Conservation (phyloP, 2,888 invertebrate genomes). For the Tetranychus piercei region DNA sequence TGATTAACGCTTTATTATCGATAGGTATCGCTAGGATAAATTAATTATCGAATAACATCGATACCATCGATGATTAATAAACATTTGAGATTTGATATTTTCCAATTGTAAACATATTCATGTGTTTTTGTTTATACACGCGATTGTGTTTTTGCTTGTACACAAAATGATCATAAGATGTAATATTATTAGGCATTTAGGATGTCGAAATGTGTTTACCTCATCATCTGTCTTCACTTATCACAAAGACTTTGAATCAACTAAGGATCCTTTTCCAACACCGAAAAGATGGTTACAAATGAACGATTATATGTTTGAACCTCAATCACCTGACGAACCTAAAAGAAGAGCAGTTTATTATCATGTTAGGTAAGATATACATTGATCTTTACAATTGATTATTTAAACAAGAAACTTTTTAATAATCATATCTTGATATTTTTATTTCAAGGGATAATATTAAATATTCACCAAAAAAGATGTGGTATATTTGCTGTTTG, state of each 20-base stretch:
- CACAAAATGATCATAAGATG: background rate
- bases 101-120: too few species aligned
- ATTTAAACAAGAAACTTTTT: background rate
- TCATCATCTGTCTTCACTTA: background rate
- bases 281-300: slow-evolving; percentile 45
- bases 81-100: too few species aligned
- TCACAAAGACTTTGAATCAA: background rate
- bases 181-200: background rate
- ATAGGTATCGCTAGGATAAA: too few species aligned
- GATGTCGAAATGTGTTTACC: background rate
- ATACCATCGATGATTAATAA: too few species aligned
- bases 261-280: slow-evolving; percentile 15
- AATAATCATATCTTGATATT: background rate
- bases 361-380: slow-evolving; percentile 41
- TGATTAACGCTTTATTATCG: too few species aligned
- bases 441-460: slow-evolving; percentile 44
- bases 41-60: too few species aligned
- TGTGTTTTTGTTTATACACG: too few species aligned
- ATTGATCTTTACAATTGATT: background rate
- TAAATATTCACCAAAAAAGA: slow-evolving; percentile 73
- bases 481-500: slow-evolving; percentile 60
- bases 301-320: slow-evolving; percentile 61
- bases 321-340: slow-evolving; percentile 51
- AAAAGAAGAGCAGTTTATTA: slow-evolving; percentile 47
- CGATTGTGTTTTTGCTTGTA: too few species aligned